These are phyloP conservation scores for Nematolebias whitei DNA, from an alignment of 2,113 vertebrate species.

Conservation along the genomic window DNA sequence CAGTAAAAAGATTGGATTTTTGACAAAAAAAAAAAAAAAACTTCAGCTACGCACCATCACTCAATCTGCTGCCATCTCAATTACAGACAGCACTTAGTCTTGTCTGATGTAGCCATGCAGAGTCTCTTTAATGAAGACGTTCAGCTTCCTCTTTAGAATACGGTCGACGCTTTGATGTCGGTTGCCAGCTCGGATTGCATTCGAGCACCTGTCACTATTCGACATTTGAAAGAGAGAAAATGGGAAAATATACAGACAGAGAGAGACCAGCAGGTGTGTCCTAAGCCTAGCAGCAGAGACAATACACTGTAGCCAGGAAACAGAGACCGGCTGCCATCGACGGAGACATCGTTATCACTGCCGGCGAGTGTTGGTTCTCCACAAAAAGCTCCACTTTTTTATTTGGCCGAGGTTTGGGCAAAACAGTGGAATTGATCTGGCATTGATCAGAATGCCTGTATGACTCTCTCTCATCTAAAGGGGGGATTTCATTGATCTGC, in stretches of 20 bases:
- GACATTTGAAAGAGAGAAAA: slow-evolving; percentile 49
- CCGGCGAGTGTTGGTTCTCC: slow-evolving; percentile 41
- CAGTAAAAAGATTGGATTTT: slow-evolving; percentile 42
- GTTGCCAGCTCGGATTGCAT: slow-evolving; percentile 71
- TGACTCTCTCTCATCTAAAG: slow-evolving; percentile 62
- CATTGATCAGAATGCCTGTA: slow-evolving; percentile 65
- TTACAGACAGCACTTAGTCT: slow-evolving; percentile 60
- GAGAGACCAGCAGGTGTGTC: slow-evolving; percentile 61
- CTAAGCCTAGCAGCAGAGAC: slow-evolving; percentile 39
- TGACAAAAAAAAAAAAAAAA: slow-evolving; percentile 15
- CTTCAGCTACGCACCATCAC: slow-evolving; percentile 44
- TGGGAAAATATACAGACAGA: slow-evolving; percentile 26
- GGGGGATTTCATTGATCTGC: slow-evolving; percentile 71
- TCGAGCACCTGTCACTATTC: slow-evolving; percentile 72
- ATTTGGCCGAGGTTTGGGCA: slow-evolving; percentile 57
- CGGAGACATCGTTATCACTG: slow-evolving; percentile 49
- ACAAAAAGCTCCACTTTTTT: slow-evolving; percentile 53
- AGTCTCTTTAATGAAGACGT: slow-evolving; percentile 74
- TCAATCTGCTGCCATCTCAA: slow-evolving; percentile 60
- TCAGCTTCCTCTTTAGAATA: slow-evolving; percentile 64
- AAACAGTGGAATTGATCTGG: slow-evolving; percentile 65
- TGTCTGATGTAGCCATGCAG: slow-evolving; percentile 65
- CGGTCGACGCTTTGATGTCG: slow-evolving; percentile 69
- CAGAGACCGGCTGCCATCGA: slow-evolving; percentile 34
- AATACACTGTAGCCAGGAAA: slow-evolving; percentile 56